Conservation (phyloP, 2,888 invertebrate species). For the Lasioglossum morio region DNA sequence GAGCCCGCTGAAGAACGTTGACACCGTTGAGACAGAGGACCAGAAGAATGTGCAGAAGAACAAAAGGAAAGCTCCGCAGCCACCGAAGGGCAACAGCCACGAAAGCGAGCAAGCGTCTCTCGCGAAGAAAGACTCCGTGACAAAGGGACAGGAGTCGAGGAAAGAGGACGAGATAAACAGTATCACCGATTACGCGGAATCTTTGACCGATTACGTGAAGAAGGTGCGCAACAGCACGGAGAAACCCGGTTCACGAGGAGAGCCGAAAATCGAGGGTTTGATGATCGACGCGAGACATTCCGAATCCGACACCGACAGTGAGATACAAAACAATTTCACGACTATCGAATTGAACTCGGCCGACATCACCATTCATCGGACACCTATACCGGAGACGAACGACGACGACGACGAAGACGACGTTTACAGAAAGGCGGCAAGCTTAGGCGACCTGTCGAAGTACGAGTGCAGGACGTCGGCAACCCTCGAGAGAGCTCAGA, state of each 20-base stretch:
- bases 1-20: constrained; percentile 59
- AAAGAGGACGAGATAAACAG: constrained; percentile 75
- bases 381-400: constrained; percentile 85
- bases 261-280: constrained; percentile 45
- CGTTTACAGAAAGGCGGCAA: constrained; percentile 90
- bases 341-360: constrained; percentile 91
- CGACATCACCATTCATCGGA: constrained; percentile 89
- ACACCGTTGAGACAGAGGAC: constrained; percentile 79
- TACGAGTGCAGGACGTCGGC: constrained; percentile 86
- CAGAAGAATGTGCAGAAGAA: constrained; percentile 86
- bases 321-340: constrained; percentile 85
- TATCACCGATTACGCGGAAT: constrained; percentile 77
- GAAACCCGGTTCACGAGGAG: constrained; percentile 50
- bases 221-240: constrained; percentile 69
- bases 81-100: constrained; percentile 85
- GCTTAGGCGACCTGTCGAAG: constrained; percentile 91
- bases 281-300: constrained; percentile 78
- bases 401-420: constrained; percentile 87
- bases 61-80: constrained; percentile 91
- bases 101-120: neutral
- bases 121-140: constrained; percentile 9
- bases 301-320: constrained; percentile 86
- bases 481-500: constrained; percentile 91
- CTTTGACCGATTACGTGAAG: constrained; percentile 72
- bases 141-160: constrained; percentile 44